Evolutionary conservation across 2,888 invertebrate genomes (phyloP), one percentile per base, ranked within the genome.

Genomic region (Scotopteryx bipunctaria): DNA sequence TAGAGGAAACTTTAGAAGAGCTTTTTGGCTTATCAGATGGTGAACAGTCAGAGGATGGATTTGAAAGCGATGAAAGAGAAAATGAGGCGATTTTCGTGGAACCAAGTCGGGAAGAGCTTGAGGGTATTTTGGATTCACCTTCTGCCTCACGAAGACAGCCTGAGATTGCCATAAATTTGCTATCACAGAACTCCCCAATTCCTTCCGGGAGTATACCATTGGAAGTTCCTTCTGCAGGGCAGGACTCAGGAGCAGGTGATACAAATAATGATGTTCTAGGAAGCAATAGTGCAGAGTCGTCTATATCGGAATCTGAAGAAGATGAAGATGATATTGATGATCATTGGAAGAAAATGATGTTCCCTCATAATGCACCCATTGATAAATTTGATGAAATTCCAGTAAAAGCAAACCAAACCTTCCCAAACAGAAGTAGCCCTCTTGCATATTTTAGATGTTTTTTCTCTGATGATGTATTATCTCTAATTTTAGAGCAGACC

Each of bases 401-500:
- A 46, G 42, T 32, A 14, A 32, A 55, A 51, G 36, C 47, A 41
- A 43, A 44, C 31, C 46, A 36, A 51, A 47, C 35, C 40, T 43
- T 51, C 36, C 49, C 52, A 44, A 56, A 43, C 31, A 52, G 48
- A 53, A 57, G 37, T 38, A 33, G 52, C 37, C 48, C 56, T 42
- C 32, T 33, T 45, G 37, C 40, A 41, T 56, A 53, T 46, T 53
- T 57, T 40, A 48, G 37, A 36, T 25, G 36, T 42, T 52, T 53
- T 57, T 57, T 57, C 45, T 32, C 47, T 45, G 54, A 57, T 15
- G 48, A 51, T 43, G 37, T 55, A 32, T 32, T 55, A 31, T 27
- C 33, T 19, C 45, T 48, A 38, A 55, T 58, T 42, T 45, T 55
- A 21, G 51, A 55, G 32, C 58, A 58, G 42, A 58, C 55, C n/a